phyloP scores from a whole-genome alignment of 2,113 vertebrate genomes.

The Ameiurus melas region DNA sequence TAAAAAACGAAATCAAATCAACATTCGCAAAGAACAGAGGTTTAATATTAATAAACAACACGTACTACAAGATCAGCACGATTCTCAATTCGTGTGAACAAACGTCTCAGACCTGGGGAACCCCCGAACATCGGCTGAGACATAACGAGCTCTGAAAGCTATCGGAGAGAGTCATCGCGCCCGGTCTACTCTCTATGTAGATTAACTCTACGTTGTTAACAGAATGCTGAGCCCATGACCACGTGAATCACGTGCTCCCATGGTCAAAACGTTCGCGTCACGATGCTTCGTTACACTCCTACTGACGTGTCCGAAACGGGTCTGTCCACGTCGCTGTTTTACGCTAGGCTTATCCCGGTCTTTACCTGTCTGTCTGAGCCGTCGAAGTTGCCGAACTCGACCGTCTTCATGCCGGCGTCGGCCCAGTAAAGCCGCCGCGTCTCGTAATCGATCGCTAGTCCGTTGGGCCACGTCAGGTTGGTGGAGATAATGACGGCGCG shows the following conservation, averaged over 20 bases:
- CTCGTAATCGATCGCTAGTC: slow-evolving; percentile 92
- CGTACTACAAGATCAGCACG: background rate
- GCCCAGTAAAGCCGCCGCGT: slow-evolving; percentile 94
- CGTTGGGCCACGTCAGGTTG: slow-evolving; percentile 96
- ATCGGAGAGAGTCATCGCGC: background rate
- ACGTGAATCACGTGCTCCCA: background rate
- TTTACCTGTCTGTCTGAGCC: slow-evolving; percentile 88
- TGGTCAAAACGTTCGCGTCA: background rate
- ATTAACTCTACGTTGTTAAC: background rate
- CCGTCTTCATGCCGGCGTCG: slow-evolving; percentile 96
- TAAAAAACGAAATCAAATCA: too few species aligned
- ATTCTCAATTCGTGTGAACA: too few species aligned
- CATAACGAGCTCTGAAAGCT: background rate
- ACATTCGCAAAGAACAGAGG: too few species aligned
- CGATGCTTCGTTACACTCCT: background rate
- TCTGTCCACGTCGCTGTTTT: background rate
- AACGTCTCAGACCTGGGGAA: too few species aligned
- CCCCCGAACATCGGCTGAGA: too few species aligned
- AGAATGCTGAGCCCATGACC: background rate
- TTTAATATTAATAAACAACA: background rate
- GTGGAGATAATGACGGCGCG: slow-evolving; percentile 92
- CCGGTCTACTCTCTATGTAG: background rate
- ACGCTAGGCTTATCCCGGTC: too few species aligned
- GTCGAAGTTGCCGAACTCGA: slow-evolving; percentile 89
- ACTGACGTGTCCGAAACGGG: background rate